Conservation (phyloP, 2,113 vertebrate species). For the Crotophaga sulcirostris region DNA sequence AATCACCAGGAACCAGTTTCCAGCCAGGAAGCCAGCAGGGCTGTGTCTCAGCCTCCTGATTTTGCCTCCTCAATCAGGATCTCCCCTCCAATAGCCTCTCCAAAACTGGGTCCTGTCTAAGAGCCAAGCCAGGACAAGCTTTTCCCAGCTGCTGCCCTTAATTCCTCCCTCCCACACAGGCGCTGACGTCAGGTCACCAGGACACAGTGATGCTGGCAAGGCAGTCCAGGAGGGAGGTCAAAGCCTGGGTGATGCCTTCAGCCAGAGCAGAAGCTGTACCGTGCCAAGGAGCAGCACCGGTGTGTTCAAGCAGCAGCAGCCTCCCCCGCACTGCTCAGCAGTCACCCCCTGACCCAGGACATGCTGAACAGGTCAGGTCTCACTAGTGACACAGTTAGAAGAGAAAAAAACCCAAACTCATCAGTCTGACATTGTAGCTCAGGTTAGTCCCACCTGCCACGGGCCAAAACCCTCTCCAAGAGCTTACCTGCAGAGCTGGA, state of each 20-base stretch:
- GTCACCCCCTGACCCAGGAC: not conserved
- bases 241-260: not conserved
- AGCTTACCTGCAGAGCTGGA: not conserved
- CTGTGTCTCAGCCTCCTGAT: rapidly evolving
- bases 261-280: not conserved
- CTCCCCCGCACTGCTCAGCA: rapidly evolving
- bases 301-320: not conserved
- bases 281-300: rapidly evolving
- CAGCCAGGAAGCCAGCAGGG: not conserved
- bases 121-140: not conserved
- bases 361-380: not conserved
- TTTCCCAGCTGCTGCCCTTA: not conserved
- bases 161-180: not conserved
- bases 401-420: not conserved
- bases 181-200: not conserved
- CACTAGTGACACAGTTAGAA: not conserved
- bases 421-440: not conserved
- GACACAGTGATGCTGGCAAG: not conserved
- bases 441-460: not conserved
- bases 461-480: rapidly evolving
- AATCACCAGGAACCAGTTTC: not conserved
- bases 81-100: not conserved
- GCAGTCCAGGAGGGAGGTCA: not conserved
- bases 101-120: rapidly evolving
- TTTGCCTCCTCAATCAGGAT: not conserved